Evolutionary conservation across 2,888 invertebrate species (phyloP), one percentile per base, ranked within the genome.

Genomic region (Drosophila rellima): DNA sequence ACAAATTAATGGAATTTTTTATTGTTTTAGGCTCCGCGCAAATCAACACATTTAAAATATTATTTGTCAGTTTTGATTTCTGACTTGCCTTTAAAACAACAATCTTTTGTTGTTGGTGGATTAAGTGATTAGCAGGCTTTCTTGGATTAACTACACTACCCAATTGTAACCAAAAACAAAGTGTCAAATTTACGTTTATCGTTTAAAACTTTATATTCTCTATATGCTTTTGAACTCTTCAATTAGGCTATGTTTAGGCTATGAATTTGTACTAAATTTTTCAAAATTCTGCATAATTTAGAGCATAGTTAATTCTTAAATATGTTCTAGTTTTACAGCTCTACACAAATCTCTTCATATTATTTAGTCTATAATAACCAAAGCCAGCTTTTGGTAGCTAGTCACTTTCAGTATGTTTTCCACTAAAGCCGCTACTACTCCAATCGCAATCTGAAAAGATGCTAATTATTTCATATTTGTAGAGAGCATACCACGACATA

Each of bases 391-490:
- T 17, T 3, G n/a, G 13, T 33, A 20, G 18, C 40, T 29, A 2
- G 10, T 48, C n/a, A 47, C 39, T n/a, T 15, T 35, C 39, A 59
- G 33, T 40, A 15, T 11, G 44, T 7, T 56, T 23, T 56, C 17
- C 44, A 39, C 35, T 13, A 44, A 23, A n/a, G n/a, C n/a, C n/a
- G n/a, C n/a, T n/a, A 31, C 47, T 40, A 37, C 17, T 26, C 20
- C 15, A 42, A 42, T 50, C 23, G 7, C 18, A 55, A 61, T 55
- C 37, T 39, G 42, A 15, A 61, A 15, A 61, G 57, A 50, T 68
- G 75, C 45, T 75, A 79, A 64, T 74, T 17, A 60, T n/a, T 64
- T 39, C 15, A 47, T 64, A 39, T 65, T 62, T 68, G 63, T 74
- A 40, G 54, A 73, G 67, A 60, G 59, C 55, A 65, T 63, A 59